These are phyloP conservation scores for Litocranius walleri DNA, from an alignment of 2,113 vertebrate species.

Conservation along the genomic window DNA sequence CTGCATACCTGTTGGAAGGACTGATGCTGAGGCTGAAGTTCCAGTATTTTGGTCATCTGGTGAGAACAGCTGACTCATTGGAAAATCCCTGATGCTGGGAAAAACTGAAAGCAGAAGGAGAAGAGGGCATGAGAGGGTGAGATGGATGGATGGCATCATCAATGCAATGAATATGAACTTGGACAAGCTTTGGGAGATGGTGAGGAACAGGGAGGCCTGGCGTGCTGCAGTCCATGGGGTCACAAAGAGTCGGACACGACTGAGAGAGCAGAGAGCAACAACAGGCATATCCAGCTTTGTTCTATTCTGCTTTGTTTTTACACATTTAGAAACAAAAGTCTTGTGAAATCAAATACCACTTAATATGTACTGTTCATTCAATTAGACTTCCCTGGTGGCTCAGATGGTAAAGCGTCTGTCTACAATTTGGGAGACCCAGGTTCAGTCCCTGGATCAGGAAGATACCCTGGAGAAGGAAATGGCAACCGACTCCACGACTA, in stretches of 20 bases:
- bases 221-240: neutral
- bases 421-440: fast-evolving
- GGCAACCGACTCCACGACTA: neutral
- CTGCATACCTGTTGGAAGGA: neutral
- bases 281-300: neutral
- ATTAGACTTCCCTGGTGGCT: neutral
- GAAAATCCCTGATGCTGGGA: neutral
- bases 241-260: fast-evolving
- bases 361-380: neutral
- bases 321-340: neutral
- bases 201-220: neutral
- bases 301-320: neutral
- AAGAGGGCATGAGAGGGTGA: neutral
- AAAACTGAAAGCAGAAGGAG: neutral
- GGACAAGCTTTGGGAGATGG: neutral
- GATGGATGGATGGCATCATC: neutral
- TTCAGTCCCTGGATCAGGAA: neutral
- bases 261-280: fast-evolving
- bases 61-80: neutral
- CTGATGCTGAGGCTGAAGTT: neutral
- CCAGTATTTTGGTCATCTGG: neutral
- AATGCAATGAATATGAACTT: neutral
- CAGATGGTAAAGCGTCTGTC: neutral
- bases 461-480: neutral
- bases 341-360: neutral